phyloP scores from a whole-genome alignment of 2,113 vertebrate genomes.

The Pleuronectes platessa region DNA sequence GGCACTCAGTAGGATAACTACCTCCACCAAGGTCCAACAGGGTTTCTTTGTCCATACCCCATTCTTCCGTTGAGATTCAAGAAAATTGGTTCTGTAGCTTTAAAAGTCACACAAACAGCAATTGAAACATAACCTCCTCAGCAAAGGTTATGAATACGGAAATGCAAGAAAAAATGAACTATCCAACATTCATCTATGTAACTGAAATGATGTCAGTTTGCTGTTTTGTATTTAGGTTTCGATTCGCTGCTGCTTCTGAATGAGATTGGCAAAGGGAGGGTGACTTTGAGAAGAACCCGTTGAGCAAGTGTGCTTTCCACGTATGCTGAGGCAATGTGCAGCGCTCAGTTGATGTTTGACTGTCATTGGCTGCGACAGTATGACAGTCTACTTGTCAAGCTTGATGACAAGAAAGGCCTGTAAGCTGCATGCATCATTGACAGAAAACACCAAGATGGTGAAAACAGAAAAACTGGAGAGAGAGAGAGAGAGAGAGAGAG shows the following conservation, averaged over 20 bases:
- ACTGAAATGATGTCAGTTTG: too few species aligned
- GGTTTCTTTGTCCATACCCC: too few species aligned
- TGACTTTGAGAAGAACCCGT: conserved; percentile 66
- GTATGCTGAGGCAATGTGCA: conserved; percentile 32
- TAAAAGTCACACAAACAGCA: too few species aligned
- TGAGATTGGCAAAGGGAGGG: conserved; percentile 32
- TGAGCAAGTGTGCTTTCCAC: conserved; percentile 23
- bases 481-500: neutral
- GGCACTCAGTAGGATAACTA: too few species aligned
- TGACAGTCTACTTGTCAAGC: conserved; percentile 71
- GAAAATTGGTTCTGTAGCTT: too few species aligned
- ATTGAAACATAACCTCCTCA: too few species aligned
- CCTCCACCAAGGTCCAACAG: too few species aligned
- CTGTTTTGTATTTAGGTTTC: neutral
- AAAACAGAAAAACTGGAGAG: conserved; percentile 8
- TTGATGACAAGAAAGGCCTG: conserved; percentile 64
- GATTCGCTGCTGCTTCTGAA: neutral
- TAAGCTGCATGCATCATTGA: conserved; percentile 61
- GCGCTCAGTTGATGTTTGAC: conserved; percentile 57
- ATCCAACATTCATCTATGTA: too few species aligned
- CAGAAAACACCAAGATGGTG: conserved; percentile 40
- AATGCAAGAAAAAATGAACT: too few species aligned
- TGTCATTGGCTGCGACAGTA: conserved; percentile 69
- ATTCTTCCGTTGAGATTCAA: too few species aligned
- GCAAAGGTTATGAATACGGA: too few species aligned